Evolutionary conservation across 92 coral and sea anemone genomes (phyloP), one percentile per base, ranked within the genome.

Genomic region (Phymanthus crucifer): DNA sequence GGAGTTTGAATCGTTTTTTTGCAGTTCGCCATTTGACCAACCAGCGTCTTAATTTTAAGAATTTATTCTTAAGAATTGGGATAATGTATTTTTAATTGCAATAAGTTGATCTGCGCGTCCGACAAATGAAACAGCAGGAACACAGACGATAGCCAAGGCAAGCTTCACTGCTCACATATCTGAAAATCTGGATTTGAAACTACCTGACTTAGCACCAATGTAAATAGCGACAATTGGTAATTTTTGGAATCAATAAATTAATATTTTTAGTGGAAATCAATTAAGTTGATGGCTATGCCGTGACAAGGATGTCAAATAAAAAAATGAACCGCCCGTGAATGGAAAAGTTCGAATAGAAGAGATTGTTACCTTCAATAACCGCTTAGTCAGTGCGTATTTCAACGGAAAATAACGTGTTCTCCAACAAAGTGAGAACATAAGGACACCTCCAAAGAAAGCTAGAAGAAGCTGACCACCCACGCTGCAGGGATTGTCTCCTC

Each of bases 381-480:
- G 9, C 32, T 24, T 24, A 61, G 5, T 17, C 36, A 61, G 34
- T 9, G 68, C 18, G 12, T n/a, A 24, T 61, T 61, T 29, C 32
- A 61, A 24, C 68, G 68, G 13, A n/a, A 61, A 61, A 24, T 61
- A 33, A 61, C 68, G 6, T 8, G 23, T 18, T 37, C 21, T 75
- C 26, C 38, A 52, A 52, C 38, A 75, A 18, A 33, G 32, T 34
- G 23, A 17, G 10, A 75, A 35, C 79, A 54, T 75, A 75, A 24
- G 79, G 70, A 34, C 70, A 35, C 79, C 79, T 52, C 79, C 70
- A 75, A 14, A 73, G 32, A 37, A 78, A 37, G 1, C 32, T 32
- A 23, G 38, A 61, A 24, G 13, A n/a, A 69, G 75, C 67, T 67
- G 69, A 40, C 83, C 83, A 79, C 83, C 74, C 83, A 79, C 83